Base-by-base conservation (phyloP, 2,888 invertebrate species). In the Campoplex nolae region DNA sequence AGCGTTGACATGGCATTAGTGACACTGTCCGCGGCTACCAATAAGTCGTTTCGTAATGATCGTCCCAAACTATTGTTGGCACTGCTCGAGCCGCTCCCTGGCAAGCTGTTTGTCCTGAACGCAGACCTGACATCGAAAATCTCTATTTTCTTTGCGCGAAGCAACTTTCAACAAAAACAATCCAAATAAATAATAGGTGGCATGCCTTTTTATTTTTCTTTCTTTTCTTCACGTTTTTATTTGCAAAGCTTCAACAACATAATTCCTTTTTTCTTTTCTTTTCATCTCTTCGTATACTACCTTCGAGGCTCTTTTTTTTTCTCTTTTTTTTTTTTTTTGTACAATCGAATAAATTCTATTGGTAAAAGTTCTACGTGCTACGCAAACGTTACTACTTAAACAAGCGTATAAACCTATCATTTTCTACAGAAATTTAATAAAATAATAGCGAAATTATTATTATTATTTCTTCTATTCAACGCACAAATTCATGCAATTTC, bases 1-100 rank as follows among this genome's bases (percentile, higher is more conserved):
- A 99, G 96, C 42, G 98, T 98, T 54, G 99, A 98, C 99, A 99
- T 99, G 88, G 99, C 99, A 95, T 98, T 98, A 87, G 99, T 99
- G 90, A 99, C 99, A 45, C 98, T 99, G 95, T 99, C 99, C 68
- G 99, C 99, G 71, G 99, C 99, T 92, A 98, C 97, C 90, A 99
- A 96, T 81, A 99, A 96, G 95, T 99, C 98, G 93, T 98, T 98
- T 92, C 97, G 95, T 77, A 98, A 96, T 90, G 96, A 97, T 91
- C 97, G 95, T 89, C 96, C 95, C 90, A 93, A 92, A 90, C 93
- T 94, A 93, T 94, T 94, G 92, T 93, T 94, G 88, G 93, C 94
- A 90, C 94, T 94, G 92, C 92, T 94, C 88, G 92, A 93, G 86
- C 93, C 94, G 91, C 94, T 94, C 88, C 94, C 93, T 83, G 94